Conservation (phyloP, 2,113 vertebrate genomes). For the Talpa occidentalis region DNA sequence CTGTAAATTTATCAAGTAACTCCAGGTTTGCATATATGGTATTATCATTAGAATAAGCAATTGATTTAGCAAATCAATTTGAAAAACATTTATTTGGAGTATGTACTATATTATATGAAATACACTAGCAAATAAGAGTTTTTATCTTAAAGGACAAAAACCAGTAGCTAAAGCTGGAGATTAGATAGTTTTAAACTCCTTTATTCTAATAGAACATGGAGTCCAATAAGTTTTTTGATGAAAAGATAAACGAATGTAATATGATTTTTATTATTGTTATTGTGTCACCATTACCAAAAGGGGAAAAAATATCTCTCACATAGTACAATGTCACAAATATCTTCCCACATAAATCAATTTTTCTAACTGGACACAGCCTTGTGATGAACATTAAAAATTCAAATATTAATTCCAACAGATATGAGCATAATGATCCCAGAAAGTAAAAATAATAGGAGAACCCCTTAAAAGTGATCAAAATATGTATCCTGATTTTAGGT, state of each 20-base stretch:
- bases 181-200: not conserved
- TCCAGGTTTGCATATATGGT: not conserved
- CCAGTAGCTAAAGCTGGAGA: not conserved
- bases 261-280: not conserved
- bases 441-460: not conserved
- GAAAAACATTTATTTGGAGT: constrained; percentile 17
- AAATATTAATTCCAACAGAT: not conserved
- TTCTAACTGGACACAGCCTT: constrained; percentile 2
- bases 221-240: not conserved
- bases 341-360: not conserved
- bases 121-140: not conserved
- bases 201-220: constrained; percentile 4
- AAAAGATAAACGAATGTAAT: constrained; percentile 4
- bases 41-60: not conserved
- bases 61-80: constrained; percentile 9
- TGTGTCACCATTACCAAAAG: not conserved
- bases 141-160: not conserved
- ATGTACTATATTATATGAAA: not conserved
- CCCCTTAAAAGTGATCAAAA: constrained; percentile 23
- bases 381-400: not conserved
- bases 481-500: not conserved
- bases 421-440: not conserved
- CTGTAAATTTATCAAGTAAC: not conserved
- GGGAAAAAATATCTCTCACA: not conserved
- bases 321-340: not conserved